These are phyloP conservation scores for mouse (Mus musculus) DNA, from an alignment of 2,113 vertebrate species.

Conservation along the genomic window DNA sequence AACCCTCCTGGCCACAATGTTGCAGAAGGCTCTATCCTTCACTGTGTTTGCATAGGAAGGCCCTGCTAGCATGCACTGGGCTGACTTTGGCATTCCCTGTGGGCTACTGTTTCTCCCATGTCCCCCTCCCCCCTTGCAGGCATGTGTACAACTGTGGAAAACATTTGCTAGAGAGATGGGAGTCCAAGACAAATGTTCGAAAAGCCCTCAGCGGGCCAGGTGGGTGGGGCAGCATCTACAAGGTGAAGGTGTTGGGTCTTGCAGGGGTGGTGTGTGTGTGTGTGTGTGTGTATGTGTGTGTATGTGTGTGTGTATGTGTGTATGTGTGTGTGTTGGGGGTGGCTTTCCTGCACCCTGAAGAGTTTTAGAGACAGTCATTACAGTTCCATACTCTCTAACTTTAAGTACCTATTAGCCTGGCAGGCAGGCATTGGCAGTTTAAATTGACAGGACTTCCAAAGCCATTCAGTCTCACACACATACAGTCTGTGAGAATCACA, in stretches of 20 bases:
- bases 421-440: slow-evolving; percentile 4
- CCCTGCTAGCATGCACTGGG: background rate
- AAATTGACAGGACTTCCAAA: background rate
- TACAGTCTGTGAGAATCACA: background rate
- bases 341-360: background rate
- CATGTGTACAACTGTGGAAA: rapidly evolving
- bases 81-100: background rate
- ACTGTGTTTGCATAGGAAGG: background rate
- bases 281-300: background rate
- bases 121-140: background rate
- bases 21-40: slow-evolving; percentile 50
- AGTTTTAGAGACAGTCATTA: background rate
- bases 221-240: background rate
- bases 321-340: background rate
- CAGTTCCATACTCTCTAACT: slow-evolving; percentile 14
- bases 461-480: background rate
- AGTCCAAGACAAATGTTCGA: slow-evolving; percentile 9
- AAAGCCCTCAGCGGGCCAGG: background rate
- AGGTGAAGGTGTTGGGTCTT: rapidly evolving
- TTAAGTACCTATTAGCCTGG: slow-evolving; percentile 8
- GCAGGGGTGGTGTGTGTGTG: background rate
- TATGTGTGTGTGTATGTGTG: no score
- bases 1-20: background rate
- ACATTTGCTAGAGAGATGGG: background rate
- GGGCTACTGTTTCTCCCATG: background rate